Percentiles rank a stretch among this genome's conserved stretches.
Conservation (phyloP, 2,888 invertebrate species). For the Apamea anceps region DNA sequence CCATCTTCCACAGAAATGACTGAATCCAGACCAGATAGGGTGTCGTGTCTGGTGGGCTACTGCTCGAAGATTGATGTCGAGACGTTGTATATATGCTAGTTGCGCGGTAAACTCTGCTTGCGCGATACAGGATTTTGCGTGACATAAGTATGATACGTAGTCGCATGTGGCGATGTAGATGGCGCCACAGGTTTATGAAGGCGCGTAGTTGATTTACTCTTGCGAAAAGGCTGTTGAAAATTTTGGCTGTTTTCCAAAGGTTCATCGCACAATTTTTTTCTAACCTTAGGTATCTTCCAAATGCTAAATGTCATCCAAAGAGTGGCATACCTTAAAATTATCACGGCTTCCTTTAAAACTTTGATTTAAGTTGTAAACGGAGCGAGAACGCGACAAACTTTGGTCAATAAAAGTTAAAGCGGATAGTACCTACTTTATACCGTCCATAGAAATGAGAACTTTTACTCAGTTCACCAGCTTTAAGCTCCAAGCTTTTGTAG, state of each 20-base stretch:
- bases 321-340: neutral
- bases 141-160: neutral
- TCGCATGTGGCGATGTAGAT: neutral
- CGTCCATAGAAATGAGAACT: slow-evolving; percentile 29
- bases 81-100: neutral
- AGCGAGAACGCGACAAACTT: slow-evolving; percentile 18
- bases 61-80: neutral
- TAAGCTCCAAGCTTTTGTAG: slow-evolving; percentile 22
- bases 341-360: slow-evolving; percentile 11
- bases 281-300: neutral
- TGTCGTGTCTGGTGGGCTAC: neutral
- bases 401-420: slow-evolving; percentile 44
- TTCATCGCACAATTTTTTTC: neutral
- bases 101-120: neutral
- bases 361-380: slow-evolving; percentile 1
- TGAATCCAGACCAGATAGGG: no score
- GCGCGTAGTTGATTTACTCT: neutral
- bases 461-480: slow-evolving; percentile 20
- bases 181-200: neutral
- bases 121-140: neutral
- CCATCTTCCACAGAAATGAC: neutral
- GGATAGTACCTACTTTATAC: neutral
- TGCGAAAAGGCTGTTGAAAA: neutral
- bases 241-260: neutral
- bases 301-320: neutral